Conservation (phyloP, 2,797 vertebrate genomes). For the Cirrhinus mrigala region DNA sequence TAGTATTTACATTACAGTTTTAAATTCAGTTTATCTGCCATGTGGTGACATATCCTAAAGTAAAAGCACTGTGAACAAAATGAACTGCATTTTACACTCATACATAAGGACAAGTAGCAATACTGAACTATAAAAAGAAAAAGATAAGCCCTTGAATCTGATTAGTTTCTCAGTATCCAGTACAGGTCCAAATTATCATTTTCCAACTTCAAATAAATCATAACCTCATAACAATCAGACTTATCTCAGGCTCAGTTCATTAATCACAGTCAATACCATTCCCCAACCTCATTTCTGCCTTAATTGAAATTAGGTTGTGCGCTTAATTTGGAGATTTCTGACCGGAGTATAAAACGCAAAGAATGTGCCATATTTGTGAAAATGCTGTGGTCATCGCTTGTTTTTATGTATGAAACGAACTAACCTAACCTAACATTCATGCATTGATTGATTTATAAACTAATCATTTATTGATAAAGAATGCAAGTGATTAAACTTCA, state of each 20-base stretch:
- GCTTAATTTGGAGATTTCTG: slow-evolving; percentile 28
- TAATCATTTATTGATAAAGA: neutral
- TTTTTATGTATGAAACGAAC: neutral
- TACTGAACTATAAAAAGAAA: slow-evolving; percentile 14
- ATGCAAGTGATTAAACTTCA: neutral
- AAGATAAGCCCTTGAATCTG: slow-evolving; percentile 38
- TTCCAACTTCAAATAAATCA: slow-evolving; percentile 38
- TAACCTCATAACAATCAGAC: slow-evolving; percentile 34
- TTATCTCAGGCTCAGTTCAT: slow-evolving; percentile 31
- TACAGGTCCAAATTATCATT: slow-evolving; percentile 30
- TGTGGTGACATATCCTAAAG: neutral
- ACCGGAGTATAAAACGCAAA: slow-evolving; percentile 13
- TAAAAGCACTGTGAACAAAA: slow-evolving; percentile 29
- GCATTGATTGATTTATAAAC: neutral
- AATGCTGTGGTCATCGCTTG: neutral
- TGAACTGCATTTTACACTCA: slow-evolving; percentile 16
- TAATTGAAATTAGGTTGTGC: slow-evolving; percentile 35
- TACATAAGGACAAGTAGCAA: slow-evolving; percentile 22
- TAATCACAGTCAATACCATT: slow-evolving; percentile 13
- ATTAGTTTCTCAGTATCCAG: slow-evolving; percentile 38
- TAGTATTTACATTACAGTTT: slow-evolving; percentile 9
- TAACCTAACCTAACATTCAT: slow-evolving; percentile 1
- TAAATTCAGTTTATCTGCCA: slow-evolving; percentile 21
- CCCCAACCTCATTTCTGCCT: slow-evolving; percentile 24
- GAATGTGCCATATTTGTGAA: neutral